Percentiles rank a stretch among this genome's conserved stretches.
phyloP scores from a whole-genome alignment of 1,140 invertebrate species.

The Aphis craccivora region DNA sequence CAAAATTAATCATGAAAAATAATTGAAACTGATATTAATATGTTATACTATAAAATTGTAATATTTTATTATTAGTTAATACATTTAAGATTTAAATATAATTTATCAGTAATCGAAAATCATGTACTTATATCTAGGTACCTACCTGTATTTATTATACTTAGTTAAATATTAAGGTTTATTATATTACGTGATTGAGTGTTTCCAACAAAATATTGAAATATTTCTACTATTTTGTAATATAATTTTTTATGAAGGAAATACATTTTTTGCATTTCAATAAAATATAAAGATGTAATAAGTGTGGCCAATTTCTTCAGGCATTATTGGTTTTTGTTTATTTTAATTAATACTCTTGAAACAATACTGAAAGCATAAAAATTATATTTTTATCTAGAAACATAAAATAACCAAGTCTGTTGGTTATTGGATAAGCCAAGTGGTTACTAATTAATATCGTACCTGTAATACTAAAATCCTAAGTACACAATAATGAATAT shows the following conservation, averaged over 20 bases:
- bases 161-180: too few relatives aligned
- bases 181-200: neutral
- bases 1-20: too few relatives aligned
- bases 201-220: neutral
- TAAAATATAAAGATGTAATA: neutral
- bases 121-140: neutral
- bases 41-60: neutral
- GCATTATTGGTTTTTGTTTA: neutral
- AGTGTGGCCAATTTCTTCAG: neutral
- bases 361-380: neutral
- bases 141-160: too few relatives aligned
- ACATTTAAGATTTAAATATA: neutral
- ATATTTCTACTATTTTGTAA: neutral
- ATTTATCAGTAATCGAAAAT: neutral
- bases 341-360: neutral
- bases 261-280: neutral
- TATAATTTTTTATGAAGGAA: neutral
- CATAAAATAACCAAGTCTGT: neutral
- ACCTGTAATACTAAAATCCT: neutral
- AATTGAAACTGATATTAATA: too few relatives aligned
- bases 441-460: constrained; percentile 5
- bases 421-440: too few relatives aligned
- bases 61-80: neutral
- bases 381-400: neutral
- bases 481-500: neutral